Percentiles rank a stretch among this genome's conserved stretches.
These are phyloP conservation scores for Paramuricea clavata DNA, from an alignment of 92 coral and sea anemone species.

Conservation along the genomic window DNA sequence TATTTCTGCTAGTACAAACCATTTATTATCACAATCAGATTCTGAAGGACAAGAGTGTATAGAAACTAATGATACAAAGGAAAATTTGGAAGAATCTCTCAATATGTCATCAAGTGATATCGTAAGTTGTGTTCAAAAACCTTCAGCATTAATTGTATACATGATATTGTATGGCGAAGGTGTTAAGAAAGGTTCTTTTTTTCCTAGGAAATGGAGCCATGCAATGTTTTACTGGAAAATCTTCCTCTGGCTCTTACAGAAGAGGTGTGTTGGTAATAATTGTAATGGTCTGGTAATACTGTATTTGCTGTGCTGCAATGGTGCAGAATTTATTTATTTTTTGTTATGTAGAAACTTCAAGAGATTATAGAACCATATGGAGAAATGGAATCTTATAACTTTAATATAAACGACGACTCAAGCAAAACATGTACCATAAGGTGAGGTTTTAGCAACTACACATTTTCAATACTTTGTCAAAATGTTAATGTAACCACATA, in stretches of 20 bases:
- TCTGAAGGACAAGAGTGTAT: neutral
- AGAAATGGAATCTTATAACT: conserved; percentile 13
- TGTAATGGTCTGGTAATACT: too few relatives aligned
- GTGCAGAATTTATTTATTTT: too few relatives aligned
- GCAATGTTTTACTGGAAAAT: conserved; percentile 32
- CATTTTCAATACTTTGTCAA: too few relatives aligned
- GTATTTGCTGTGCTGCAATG: too few relatives aligned
- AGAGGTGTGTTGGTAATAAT: too few relatives aligned
- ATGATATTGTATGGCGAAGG: neutral
- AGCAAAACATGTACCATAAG: conserved; percentile 22
- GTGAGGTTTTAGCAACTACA: neutral
- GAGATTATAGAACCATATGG: conserved; percentile 48
- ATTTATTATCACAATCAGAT: neutral
- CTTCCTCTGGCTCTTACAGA: conserved; percentile 40
- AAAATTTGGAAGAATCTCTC: neutral
- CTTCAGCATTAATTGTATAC: neutral
- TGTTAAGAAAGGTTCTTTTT: neutral
- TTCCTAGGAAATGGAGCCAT: conserved; percentile 23
- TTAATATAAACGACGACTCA: neutral
- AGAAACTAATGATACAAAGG: neutral
- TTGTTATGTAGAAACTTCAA: conserved; percentile 1
- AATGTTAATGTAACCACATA: too few relatives aligned
- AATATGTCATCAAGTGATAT: conserved; percentile 16
- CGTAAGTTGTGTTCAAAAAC: neutral
- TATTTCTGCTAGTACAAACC: neutral